Base-by-base conservation (phyloP, 35 echinoderm and acorn worm genomes). In the Apostichopus japonicus region DNA sequence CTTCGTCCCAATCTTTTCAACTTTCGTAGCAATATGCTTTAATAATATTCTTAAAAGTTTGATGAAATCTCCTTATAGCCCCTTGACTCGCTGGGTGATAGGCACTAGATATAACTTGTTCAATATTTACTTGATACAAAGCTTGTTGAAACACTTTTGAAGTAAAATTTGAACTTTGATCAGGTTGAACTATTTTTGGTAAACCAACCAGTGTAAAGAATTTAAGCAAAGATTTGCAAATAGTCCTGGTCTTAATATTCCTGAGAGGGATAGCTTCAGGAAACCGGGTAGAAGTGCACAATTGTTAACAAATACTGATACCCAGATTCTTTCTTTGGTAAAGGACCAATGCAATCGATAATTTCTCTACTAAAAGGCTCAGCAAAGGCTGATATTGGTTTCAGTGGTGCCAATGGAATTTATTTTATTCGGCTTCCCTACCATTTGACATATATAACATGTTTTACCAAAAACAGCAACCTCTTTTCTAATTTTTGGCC, bases 1-100 rank as follows among this genome's bases (percentile, higher is more conserved):
- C 93, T 54, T 97, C 93, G 77, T 96, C 86, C 95, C 93, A 96
- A 83, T 96, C 93, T 44, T 92, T 96, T 9, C 91, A 55, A 92
- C 79, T 92, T 16, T 94, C 90, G n/a, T 79, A 65, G 77, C 90
- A 96, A 55, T 91, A 96, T 10, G 82, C 80, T 53, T 53, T 94
- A 17, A 94, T 86, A 91, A 96, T 93, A 58, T 88, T 94, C 70
- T 94, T 96, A 67, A 96, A 55, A 21, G 95, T 96, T 90, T 92
- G 93, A 27, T 96, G 95, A 21, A 96, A 96, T 19, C 93, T 19
- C 70, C 91, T 86, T 58, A 94, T 44, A 24, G 92, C 92, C 24
- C 95, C 80, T 19, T 80, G 77, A 11, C 91, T 95, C 23, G 80
- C 78, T 67, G 84, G 91, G 72, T 91, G 80, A 84, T 79, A 92